Conservation (phyloP, 1,140 invertebrate species). For the Aphaenogaster rudis region DNA sequence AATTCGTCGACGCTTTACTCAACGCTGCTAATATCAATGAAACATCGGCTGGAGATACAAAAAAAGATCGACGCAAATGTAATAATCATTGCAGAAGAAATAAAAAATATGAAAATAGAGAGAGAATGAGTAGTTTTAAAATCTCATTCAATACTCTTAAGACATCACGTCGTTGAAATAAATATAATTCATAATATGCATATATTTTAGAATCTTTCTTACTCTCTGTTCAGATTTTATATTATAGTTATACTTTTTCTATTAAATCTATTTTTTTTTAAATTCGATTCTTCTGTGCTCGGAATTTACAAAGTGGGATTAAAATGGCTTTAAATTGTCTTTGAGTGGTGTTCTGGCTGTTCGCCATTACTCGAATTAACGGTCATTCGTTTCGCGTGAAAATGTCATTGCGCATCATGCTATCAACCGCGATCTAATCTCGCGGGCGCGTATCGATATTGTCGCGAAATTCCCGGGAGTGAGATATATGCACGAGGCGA, state of each 20-base stretch:
- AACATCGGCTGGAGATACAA: not conserved
- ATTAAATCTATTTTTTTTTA: not conserved
- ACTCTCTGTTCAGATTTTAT: not conserved
- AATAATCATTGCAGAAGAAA: not conserved
- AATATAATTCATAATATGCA: not conserved
- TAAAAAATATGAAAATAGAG: not conserved
- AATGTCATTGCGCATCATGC: slow-evolving; percentile 43
- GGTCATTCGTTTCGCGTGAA: not conserved
- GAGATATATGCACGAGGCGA: slow-evolving; percentile 35
- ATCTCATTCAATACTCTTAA: not conserved
- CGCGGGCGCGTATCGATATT: slow-evolving; percentile 37
- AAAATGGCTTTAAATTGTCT: slow-evolving; percentile 17
- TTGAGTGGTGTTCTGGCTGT: not conserved
- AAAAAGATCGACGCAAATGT: not conserved
- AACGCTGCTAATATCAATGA: slow-evolving; percentile 21
- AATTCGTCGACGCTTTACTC: slow-evolving; percentile 36
- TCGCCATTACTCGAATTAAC: not conserved
- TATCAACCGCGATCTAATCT: slow-evolving; percentile 59
- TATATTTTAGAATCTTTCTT: not conserved
- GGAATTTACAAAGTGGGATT: not conserved
- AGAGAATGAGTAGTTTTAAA: not conserved
- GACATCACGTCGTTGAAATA: not conserved
- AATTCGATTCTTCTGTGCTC: not conserved
- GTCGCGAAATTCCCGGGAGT: slow-evolving; percentile 57
- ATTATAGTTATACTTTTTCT: not conserved